Conservation (phyloP, 2,888 invertebrate species). For the Ochropacha duplaris region DNA sequence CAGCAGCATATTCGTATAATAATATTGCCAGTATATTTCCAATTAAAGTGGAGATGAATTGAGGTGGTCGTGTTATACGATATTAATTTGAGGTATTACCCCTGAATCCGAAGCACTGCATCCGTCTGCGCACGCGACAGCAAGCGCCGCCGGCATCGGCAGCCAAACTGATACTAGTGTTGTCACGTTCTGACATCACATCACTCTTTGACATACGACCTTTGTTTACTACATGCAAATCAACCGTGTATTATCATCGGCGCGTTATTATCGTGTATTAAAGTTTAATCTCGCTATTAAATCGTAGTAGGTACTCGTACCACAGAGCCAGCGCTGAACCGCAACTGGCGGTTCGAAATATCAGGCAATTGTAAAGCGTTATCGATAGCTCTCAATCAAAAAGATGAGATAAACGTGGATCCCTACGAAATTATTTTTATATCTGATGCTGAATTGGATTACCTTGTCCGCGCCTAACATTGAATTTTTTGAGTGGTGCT, state of each 20-base stretch:
- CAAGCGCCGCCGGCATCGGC: constrained; percentile 59
- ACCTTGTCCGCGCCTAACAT: constrained; percentile 5
- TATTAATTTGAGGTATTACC: constrained; percentile 54
- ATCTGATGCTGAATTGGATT: constrained; percentile 33
- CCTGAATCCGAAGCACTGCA: constrained; percentile 78
- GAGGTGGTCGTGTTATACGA: constrained; percentile 13
- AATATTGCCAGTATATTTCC: neutral
- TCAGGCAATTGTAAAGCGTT: constrained; percentile 51
- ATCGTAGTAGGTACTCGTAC: constrained; percentile 29
- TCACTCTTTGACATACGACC: constrained; percentile 61
- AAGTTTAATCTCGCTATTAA: constrained; percentile 21
- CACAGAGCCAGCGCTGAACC: constrained; percentile 54
- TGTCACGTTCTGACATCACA: constrained; percentile 73
- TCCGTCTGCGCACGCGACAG: constrained; percentile 74
- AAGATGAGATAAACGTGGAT: constrained; percentile 57
- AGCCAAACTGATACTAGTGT: constrained; percentile 60
- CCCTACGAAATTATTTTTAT: constrained; percentile 48
- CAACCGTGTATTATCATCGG: constrained; percentile 22
- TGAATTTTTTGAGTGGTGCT: neutral
- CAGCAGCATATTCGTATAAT: constrained; percentile 5
- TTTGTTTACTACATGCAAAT: constrained; percentile 41
- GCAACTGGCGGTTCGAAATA: constrained; percentile 50
- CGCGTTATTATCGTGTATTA: constrained; percentile 40
- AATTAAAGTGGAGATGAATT: neutral
- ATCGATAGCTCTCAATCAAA: constrained; percentile 45